Evolutionary conservation across 1,140 invertebrate genomes (phyloP).

Genomic region (Pseudobourletiella spinata): DNA sequence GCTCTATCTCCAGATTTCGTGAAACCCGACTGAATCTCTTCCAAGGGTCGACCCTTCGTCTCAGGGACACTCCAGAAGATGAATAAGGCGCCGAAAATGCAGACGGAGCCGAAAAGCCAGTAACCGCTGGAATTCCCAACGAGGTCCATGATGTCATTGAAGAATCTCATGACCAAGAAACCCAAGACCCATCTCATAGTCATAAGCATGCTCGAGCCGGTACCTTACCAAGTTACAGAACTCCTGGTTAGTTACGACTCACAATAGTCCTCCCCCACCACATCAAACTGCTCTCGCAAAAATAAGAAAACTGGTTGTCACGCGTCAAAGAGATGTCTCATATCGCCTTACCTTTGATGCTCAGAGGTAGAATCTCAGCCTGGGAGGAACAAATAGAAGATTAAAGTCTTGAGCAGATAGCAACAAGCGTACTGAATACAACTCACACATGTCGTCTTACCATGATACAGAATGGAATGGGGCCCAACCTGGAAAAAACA

Average conservation of each 20-base stretch:
- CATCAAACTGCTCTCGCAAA: not conserved
- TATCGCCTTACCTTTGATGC: too few relatives aligned
- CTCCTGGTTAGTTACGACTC: not conserved
- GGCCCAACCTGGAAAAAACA: too few relatives aligned
- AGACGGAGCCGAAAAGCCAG: constrained; percentile 48
- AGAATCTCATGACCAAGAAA: constrained; percentile 47
- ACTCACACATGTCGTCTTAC: too few relatives aligned
- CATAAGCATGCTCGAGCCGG: constrained; percentile 51
- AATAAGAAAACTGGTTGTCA: not conserved
- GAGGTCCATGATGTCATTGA: constrained; percentile 41
- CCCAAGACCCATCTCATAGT: constrained; percentile 45
- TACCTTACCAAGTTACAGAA: too few relatives aligned
- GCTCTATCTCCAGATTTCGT: too few relatives aligned
- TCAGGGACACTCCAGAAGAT: constrained; percentile 58
- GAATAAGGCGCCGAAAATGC: constrained; percentile 46
- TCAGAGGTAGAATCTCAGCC: too few relatives aligned
- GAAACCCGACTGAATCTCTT: constrained; percentile 52
- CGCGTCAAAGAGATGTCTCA: not conserved
- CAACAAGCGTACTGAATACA: too few relatives aligned
- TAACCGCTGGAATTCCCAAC: constrained; percentile 48
- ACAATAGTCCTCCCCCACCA: not conserved
- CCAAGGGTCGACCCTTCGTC: constrained; percentile 58
- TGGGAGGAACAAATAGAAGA: too few relatives aligned
- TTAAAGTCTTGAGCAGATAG: too few relatives aligned
- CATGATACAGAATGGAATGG: too few relatives aligned